A percentile compares a stretch with the other conserved stretches of the same genome.
phyloP scores from a whole-genome alignment of 2,113 vertebrate species.

The Sander vitreus region DNA sequence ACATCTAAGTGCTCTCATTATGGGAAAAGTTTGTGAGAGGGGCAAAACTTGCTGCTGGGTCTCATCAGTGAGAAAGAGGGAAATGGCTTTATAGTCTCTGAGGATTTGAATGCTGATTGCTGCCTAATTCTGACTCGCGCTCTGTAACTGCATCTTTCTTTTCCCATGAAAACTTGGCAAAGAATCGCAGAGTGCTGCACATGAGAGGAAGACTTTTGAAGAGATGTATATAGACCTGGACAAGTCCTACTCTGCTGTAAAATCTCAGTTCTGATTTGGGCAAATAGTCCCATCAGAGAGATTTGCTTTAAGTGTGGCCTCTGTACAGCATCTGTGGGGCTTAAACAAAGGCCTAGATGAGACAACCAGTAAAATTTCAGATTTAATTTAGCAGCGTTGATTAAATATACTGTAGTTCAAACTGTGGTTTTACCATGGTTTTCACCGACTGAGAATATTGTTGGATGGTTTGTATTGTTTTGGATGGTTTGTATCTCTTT shows the following conservation, averaged over 20 bases:
- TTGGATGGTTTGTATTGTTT: background rate
- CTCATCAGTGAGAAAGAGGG: slow-evolving; percentile 77
- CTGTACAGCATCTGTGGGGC: background rate
- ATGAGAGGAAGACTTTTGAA: slow-evolving; percentile 39
- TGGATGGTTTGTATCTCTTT: background rate
- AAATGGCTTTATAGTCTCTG: slow-evolving; percentile 77
- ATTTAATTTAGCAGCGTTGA: background rate
- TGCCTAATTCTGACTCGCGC: slow-evolving; percentile 74
- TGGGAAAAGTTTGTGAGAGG: slow-evolving; percentile 67
- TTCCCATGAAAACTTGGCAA: slow-evolving; percentile 81
- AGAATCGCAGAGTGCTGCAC: slow-evolving; percentile 25
- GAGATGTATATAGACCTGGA: slow-evolving; percentile 60
- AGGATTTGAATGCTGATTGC: slow-evolving; percentile 81
- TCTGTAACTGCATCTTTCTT: slow-evolving; percentile 53
- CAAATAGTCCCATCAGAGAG: slow-evolving; percentile 42
- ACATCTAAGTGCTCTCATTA: slow-evolving; percentile 66
- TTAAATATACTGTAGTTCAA: background rate
- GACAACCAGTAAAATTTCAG: slow-evolving; percentile 10
- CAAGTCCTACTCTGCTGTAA: slow-evolving; percentile 52
- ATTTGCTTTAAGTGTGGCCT: slow-evolving; percentile 19
- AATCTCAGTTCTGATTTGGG: slow-evolving; percentile 29
- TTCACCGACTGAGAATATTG: background rate
- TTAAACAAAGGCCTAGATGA: slow-evolving; percentile 14
- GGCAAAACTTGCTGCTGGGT: slow-evolving; percentile 73
- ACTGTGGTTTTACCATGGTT: background rate